Percentiles rank a stretch among this genome's conserved stretches.
phyloP scores from a whole-genome alignment of 2,113 vertebrate genomes.

The Drymodes brunneopygia region DNA sequence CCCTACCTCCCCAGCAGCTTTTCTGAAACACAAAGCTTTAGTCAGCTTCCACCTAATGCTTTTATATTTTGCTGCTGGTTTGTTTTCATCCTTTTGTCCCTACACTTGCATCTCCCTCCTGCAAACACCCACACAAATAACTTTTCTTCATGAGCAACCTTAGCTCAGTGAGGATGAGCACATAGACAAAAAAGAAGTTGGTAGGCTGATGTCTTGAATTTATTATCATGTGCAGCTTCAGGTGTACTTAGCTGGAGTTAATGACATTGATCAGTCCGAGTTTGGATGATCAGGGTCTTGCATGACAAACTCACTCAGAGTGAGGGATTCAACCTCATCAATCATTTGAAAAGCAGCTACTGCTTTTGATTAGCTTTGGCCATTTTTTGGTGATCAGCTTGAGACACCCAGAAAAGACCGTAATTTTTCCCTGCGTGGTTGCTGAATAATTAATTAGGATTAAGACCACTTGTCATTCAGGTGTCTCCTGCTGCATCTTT shows the following conservation, averaged over 20 bases:
- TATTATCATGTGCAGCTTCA: background rate
- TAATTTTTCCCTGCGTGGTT: background rate
- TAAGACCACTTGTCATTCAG: background rate
- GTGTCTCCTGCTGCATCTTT: background rate
- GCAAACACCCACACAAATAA: background rate
- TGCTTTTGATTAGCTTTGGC: background rate
- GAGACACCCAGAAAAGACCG: background rate
- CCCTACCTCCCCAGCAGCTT: background rate
- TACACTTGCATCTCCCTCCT: background rate
- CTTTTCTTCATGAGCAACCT: background rate
- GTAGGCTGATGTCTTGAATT: background rate
- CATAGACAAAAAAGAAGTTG: background rate
- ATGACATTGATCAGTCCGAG: accelerated
- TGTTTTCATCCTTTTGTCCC: background rate
- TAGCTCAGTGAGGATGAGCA: background rate
- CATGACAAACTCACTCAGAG: background rate
- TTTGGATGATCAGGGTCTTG: background rate
- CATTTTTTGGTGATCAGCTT: background rate
- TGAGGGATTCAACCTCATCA: background rate
- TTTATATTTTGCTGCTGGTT: background rate
- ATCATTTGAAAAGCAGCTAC: background rate
- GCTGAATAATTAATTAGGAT: background rate
- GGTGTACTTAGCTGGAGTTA: background rate
- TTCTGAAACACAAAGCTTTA: background rate
- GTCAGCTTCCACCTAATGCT: background rate